These are phyloP conservation scores for Lucifuga dentata DNA, from an alignment of 2,113 vertebrate species.

Conservation along the genomic window DNA sequence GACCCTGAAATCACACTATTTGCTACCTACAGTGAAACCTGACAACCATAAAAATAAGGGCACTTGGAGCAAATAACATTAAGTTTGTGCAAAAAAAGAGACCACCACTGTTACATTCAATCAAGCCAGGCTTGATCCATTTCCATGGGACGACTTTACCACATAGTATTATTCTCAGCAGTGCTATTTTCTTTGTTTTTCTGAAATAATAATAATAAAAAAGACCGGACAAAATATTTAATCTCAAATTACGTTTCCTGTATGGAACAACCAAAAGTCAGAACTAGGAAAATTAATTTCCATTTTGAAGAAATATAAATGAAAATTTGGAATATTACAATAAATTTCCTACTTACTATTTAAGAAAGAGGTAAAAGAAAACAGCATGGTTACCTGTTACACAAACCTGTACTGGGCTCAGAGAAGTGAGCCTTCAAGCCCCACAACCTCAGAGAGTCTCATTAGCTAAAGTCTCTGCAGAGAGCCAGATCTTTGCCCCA, in stretches of 20 bases:
- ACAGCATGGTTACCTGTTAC: constrained; percentile 40
- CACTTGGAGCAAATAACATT: constrained; percentile 50
- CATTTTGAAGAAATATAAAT: too few species aligned
- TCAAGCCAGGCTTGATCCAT: constrained; percentile 24
- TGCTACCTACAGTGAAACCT: constrained; percentile 51
- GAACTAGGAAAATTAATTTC: too few species aligned
- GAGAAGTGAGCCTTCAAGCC: constrained; percentile 5
- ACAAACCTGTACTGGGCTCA: constrained; percentile 22
- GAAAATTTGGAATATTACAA: constrained; percentile 33
- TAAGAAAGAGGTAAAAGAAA: constrained; percentile 57
- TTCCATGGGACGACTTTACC: constrained; percentile 3
- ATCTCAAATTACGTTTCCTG: constrained; percentile 23
- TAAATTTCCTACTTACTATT: constrained; percentile 40
- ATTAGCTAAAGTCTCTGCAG: constrained; percentile 94
- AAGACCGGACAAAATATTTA: neutral
- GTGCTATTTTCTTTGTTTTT: constrained; percentile 66
- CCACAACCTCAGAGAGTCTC: constrained; percentile 82
- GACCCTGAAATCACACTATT: constrained; percentile 62
- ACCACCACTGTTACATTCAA: constrained; percentile 51
- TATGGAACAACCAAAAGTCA: constrained; percentile 24
- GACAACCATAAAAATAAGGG: constrained; percentile 52
- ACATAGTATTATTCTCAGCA: constrained; percentile 16
- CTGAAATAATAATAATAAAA: constrained; percentile 33
- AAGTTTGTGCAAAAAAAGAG: constrained; percentile 48
- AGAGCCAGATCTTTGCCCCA: constrained; percentile 96